Evolutionary conservation across 2,113 vertebrate genomes (phyloP), one percentile per base, ranked within the genome.

Genomic region (Casuarius casuarius): DNA sequence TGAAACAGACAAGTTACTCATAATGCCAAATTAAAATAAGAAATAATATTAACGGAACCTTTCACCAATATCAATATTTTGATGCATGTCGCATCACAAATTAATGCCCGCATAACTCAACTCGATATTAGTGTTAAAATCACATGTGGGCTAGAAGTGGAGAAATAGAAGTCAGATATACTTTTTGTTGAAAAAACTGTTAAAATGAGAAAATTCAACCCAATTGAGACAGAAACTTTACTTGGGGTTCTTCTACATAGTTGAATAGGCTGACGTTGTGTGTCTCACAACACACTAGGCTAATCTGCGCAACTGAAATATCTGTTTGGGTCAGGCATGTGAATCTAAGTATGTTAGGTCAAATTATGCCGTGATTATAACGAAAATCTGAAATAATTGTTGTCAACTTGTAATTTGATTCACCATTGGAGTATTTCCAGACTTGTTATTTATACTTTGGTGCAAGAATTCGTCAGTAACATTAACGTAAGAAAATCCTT

Each of bases 1-100:
- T 48, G 93, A 78, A 96, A 93, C 95, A 97, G 87, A 97, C 76
- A 95, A 95, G 84, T 87, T 95, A 92, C 84, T 86, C 85, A 40
- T 4, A 29, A 86, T 76, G 94, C 52, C 87, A 88, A 92, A 96
- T 87, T 70, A 93, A 94, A 81, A 6, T 17, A 31, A 66, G 91
- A 96, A 96, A 85, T 49, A 89, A 54, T 63, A 82, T 54, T 76
- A 59, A 76, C 19, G 2, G 68, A 91, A 83, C 38, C 61, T 85
- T 87, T 51, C 71, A 83, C 63, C 82, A n/a, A 5, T 90, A 80
- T 85, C 75, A 48, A 87, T 89, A 76, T 54, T 87, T 71, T 25
- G 89, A 95, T 73, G 88, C 25, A 42, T 1, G 3, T 21, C 83
- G 77, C 63, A 62, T 67, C 62, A 59, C 8, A 77, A 79, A 79